Evolutionary conservation across 2,797 vertebrate genomes (phyloP).

Genomic region (Halcyon leucocephala): DNA sequence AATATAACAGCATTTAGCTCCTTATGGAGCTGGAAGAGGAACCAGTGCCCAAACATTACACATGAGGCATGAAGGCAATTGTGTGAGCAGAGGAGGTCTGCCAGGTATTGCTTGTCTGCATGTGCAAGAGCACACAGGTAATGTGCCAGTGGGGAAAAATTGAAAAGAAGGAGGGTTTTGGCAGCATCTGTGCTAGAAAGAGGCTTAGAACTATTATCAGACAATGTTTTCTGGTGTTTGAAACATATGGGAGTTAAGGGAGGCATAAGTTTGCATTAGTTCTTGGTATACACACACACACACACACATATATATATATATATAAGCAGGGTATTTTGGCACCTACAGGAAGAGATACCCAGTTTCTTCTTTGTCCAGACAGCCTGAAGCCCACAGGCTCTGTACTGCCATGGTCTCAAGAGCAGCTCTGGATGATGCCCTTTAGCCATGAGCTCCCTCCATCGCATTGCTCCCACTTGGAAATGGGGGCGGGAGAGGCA

Average conservation of each 20-base stretch:
- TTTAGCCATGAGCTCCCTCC: neutral
- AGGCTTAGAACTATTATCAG: neutral
- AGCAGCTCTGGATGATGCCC: neutral
- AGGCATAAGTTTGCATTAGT: neutral
- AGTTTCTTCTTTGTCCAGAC: neutral
- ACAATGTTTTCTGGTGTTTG: neutral
- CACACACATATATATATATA: no score
- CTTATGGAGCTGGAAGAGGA: neutral
- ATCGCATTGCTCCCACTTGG: neutral
- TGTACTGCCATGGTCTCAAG: neutral
- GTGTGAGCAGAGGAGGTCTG: neutral
- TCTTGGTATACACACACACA: no score
- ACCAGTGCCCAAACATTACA: neutral
- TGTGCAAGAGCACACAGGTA: neutral
- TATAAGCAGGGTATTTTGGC: neutral
- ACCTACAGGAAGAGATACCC: neutral
- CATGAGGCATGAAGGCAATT: neutral
- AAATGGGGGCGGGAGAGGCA: accelerated
- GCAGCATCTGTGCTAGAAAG: neutral
- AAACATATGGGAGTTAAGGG: neutral
- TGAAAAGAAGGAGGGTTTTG: neutral
- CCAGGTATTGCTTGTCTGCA: neutral
- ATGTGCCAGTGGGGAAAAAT: neutral
- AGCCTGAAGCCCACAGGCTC: neutral
- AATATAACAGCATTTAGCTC: neutral